Conservation (phyloP, 2,888 invertebrate genomes). For the Cosmia pyralina region DNA sequence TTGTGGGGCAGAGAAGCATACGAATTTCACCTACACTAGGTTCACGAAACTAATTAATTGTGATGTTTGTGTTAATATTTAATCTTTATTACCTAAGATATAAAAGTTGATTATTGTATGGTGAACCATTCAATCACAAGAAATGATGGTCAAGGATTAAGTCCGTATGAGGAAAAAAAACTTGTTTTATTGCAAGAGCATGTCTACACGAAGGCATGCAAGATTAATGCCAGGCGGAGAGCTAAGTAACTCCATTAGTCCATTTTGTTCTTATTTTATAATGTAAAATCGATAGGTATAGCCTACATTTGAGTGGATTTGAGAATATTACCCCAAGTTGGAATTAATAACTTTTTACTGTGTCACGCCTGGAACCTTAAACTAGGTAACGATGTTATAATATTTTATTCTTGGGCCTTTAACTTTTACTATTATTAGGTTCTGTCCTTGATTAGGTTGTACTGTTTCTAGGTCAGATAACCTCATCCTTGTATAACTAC, state of each 20-base stretch:
- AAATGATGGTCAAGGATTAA: slow-evolving; percentile 65
- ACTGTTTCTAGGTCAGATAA: slow-evolving; percentile 24
- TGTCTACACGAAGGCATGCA: slow-evolving; percentile 51
- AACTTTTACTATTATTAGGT: slow-evolving; percentile 17
- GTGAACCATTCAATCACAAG: slow-evolving; percentile 47
- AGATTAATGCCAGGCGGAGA: slow-evolving; percentile 38
- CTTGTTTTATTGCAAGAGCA: slow-evolving; percentile 55
- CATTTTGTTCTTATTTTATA: slow-evolving; percentile 29
- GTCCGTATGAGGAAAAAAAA: slow-evolving; percentile 61
- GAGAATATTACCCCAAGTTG: slow-evolving; percentile 12
- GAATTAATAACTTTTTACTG: slow-evolving; percentile 47
- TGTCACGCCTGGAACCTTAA: slow-evolving; percentile 28
- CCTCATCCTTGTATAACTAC: not conserved
- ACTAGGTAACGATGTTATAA: slow-evolving; percentile 23
- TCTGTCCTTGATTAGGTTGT: slow-evolving; percentile 24
- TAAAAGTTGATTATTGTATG: slow-evolving; percentile 26
- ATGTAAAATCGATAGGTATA: slow-evolving; percentile 36
- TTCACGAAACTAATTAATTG: not conserved
- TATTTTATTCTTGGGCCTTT: slow-evolving; percentile 24
- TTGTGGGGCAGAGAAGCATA: not conserved
- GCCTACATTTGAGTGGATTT: slow-evolving; percentile 33
- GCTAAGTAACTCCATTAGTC: slow-evolving; percentile 37
- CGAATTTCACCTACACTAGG: not conserved
- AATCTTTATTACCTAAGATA: not conserved
- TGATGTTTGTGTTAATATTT: not conserved